Evolutionary conservation across 2,797 vertebrate species (phyloP), one percentile per base, ranked within the genome.

Genomic region (Sebastes dallii): DNA sequence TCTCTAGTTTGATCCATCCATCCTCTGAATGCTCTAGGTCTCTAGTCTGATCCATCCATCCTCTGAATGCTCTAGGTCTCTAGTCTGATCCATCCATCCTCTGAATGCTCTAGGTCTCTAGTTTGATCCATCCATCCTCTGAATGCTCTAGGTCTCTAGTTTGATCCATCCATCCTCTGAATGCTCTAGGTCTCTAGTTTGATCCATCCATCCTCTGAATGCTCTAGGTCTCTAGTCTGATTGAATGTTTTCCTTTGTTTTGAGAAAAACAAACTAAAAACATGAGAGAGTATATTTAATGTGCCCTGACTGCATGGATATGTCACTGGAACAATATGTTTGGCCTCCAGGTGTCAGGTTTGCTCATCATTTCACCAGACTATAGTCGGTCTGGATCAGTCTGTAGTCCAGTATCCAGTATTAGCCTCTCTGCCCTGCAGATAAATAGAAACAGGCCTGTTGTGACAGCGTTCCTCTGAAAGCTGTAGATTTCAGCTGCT

Each of bases 311-410:
- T 52, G 46, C 20, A 34, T 3, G 6, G 11, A 6, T 58, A 1
- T 32, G 29, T 30, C 25, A 58, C 18, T 42, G 24, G 8, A 50
- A 32, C 2, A 6, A 24, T 60, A 18, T 29, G 20, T 84, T 69
- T 50, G 32, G 36, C 83, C 81, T 84, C 67, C 62, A 80, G 85
- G 80, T 85, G 86, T 90, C 77, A 82, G 78, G 67, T 77, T 76
- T 85, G 79, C 72, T 84, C 84, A 62, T 69, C 13, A 18, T 86
- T 76, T 46, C 32, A 71, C 54, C 14, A 10, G 29, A 70, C 29
- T 39, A 0, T 30, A 4, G 27, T 59, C 30, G 52, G 25, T 81
- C n/a, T 56, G 65, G 29, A 66, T 77, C 58, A 64, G 42, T 11
- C 67, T 42, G 16, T 20, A 5, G 52, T 72, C 54, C 39, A 78